Evolutionary conservation across 2,888 invertebrate species (phyloP).

Genomic region (Rhorus exstirpatorius): DNA sequence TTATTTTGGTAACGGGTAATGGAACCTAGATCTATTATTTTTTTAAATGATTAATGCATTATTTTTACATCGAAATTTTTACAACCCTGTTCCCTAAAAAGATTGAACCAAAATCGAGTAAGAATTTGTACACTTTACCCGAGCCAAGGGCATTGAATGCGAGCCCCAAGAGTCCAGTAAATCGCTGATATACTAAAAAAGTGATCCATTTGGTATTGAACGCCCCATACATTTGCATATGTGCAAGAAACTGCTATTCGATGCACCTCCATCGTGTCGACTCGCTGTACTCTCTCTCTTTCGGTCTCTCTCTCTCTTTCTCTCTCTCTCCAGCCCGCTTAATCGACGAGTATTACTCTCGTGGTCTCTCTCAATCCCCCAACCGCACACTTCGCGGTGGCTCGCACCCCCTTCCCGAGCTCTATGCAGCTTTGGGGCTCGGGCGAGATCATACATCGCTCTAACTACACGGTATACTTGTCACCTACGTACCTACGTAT

Average conservation of each 20-base stretch:
- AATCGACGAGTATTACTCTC: constrained; percentile 16
- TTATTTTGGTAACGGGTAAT: too few relatives aligned
- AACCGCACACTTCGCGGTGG: constrained; percentile 21
- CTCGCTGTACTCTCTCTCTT: background rate
- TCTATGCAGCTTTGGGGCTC: background rate
- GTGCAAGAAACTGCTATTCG: background rate
- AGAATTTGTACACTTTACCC: too few relatives aligned
- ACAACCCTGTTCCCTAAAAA: too few relatives aligned
- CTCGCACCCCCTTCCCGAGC: background rate
- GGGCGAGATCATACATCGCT: constrained; percentile 24
- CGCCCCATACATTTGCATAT: too few relatives aligned
- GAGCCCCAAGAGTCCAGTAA: too few relatives aligned
- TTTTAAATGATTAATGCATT: too few relatives aligned
- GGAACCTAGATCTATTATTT: too few relatives aligned
- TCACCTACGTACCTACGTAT: constrained; percentile 14
- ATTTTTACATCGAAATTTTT: too few relatives aligned
- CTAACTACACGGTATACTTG: constrained; percentile 7
- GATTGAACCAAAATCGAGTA: too few relatives aligned
- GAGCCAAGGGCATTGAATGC: too few relatives aligned
- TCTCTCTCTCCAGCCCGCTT: background rate
- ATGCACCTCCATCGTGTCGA: constrained; percentile 8
- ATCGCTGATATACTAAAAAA: too few relatives aligned
- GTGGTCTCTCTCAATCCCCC: constrained; percentile 1
- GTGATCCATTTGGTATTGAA: too few relatives aligned
- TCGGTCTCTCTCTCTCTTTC: background rate